Evolutionary conservation across 2,797 vertebrate genomes (phyloP), one percentile per base, ranked within the genome.

Genomic region (Calcarius lapponicus): DNA sequence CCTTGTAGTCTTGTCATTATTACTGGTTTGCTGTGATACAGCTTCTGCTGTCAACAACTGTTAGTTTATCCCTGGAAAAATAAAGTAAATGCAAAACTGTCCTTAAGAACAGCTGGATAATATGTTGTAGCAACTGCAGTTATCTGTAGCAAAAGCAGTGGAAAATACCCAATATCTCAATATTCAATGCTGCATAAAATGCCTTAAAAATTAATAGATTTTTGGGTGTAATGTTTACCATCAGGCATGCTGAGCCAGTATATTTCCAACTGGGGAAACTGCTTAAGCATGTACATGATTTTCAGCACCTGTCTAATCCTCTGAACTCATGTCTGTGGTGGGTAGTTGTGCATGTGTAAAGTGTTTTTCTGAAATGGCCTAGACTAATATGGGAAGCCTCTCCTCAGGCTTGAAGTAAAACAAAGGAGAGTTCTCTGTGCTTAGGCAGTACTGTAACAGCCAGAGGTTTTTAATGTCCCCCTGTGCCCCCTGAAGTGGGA

Each of bases 1-100:
- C 29, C 42, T 72, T 92, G 42, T n/a, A 56, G 14, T 80, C 29
- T 54, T 66, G 36, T 62, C 2, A 0, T 83, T 91, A 40, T 62
- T 90, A 60, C 58, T 57, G 43, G 12, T 78, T 90, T 93, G 75
- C 67, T 20, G 2, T 89, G 56, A 45, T 80, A n/a, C 48, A 84
- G 58, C 36, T 79, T 74, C 36, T 92, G 38, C 45, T 91, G 50
- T 54, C 79, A 93, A n/a, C 61, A 78, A 34, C 40, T 25, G 7
- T 32, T 83, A 53, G 43, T 50, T 92, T 92, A 58, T 92, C 69
- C 34, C 16, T 9, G 3, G 36, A 67, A 82, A 83, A 95, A 57
- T 56, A 80, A 90, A 90, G 72, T 70, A 81, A 89, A 83, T 65
- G 56, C 81, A 66, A 85, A 95, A 58, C 58, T 56, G 16, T 88